Conservation (phyloP, 2,113 vertebrate species). For the Hippocampus mohnikei region DNA sequence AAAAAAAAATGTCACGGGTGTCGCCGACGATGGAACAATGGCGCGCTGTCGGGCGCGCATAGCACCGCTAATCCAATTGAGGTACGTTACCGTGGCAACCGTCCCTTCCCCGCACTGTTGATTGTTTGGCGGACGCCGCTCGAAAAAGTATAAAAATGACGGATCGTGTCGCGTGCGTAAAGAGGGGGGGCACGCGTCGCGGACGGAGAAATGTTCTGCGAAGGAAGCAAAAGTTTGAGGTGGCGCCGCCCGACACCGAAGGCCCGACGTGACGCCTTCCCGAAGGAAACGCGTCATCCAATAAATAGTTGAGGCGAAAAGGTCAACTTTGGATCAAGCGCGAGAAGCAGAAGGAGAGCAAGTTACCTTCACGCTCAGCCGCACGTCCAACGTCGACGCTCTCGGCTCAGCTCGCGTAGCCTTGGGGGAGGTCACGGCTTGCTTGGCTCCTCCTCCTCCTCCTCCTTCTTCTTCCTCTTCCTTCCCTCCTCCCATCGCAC, state of each 20-base stretch:
- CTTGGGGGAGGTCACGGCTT: neutral
- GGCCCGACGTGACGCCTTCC: neutral
- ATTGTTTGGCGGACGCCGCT: neutral
- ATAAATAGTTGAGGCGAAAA: neutral
- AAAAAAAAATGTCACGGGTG: neutral
- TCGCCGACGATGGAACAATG: neutral
- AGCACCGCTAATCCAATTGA: conserved; percentile 7
- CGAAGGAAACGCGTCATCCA: neutral
- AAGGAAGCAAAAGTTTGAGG: too few relatives aligned
- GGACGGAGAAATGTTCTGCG: too few relatives aligned
- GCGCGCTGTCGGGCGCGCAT: neutral
- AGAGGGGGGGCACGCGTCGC: too few relatives aligned
- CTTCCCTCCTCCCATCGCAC: neutral
- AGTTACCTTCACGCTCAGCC: neutral
- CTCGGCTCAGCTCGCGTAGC: neutral
- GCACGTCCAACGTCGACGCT: neutral
- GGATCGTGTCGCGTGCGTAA: too few relatives aligned
- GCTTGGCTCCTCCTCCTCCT: neutral
- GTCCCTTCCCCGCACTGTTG: neutral
- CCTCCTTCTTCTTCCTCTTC: neutral
- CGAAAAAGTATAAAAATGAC: neutral
- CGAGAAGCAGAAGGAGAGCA: neutral
- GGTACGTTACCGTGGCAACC: neutral
- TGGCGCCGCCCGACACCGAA: neutral
- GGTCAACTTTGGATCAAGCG: neutral